Base-by-base conservation (phyloP, 2,113 vertebrate species). In the Hoplias malabaricus region DNA sequence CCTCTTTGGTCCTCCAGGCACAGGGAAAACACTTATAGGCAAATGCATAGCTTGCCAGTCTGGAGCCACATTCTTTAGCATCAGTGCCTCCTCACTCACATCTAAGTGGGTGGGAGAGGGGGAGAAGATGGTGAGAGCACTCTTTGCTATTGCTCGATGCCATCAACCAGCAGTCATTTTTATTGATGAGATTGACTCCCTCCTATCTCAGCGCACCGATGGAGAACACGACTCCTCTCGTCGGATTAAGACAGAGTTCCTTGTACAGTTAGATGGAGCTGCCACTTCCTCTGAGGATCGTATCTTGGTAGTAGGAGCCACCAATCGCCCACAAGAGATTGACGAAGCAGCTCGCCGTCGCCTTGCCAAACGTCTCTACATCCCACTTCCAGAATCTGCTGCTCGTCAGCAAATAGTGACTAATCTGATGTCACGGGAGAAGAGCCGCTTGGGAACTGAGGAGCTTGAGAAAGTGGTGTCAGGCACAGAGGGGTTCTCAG, bases 101-200 rank as follows among this genome's bases (percentile, higher is more conserved):
- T 99, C 97, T 69, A 99, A 99, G 12, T 99, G 98, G 97, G 96
- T 99, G 5, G 98, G 98, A 0, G 98, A 99, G 78, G 97, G 98
- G 2, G 98, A 99, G 68, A 99, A 99, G 84, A 98, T 99, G 96
- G 98, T 99, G 5, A 94, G 96, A 1, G 96, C 95, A 0, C 85
- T 99, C 81, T 99, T 99, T 1, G 85, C 96, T 12, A 96, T 99
- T 6, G 96, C 96, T 0, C 92, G 93, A 33, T 97, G 95, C 82
- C 96, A 98, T 79, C 97, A 99, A 74, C 97, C 98, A 0, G 94
- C 97, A 0, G 96, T 98, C 56, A 99, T 99, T 77, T 99, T 99
- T 82, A 98, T 99, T 0, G 96, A 99, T 19, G 98, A 99, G 81
- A 98, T 99, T 0, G 98, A 99, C 84, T 98, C 97, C 1, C 86